Base-by-base conservation (phyloP, 2,113 vertebrate genomes). In the Vireo altiloquus region DNA sequence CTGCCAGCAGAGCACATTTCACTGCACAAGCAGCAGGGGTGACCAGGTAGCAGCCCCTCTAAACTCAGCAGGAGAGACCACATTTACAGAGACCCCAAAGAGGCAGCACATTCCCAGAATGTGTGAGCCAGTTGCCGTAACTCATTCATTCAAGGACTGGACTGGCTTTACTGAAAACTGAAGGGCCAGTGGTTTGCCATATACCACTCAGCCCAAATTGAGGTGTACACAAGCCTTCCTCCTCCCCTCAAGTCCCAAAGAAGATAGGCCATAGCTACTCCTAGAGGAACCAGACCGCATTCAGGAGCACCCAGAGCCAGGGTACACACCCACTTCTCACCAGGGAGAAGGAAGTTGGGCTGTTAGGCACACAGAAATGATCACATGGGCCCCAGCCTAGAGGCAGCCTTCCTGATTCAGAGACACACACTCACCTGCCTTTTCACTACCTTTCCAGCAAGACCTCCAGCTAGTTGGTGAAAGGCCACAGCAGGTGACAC, bases 101-200 rank as follows among this genome's bases (percentile, higher is more conserved):
- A 69, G 24, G 13, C 9, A 75, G 9, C 10, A 7, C 0, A 0
- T 27, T 79, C 12, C 12, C 11, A 20, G 31, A 42, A 35, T 4
- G 10, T 0, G 0, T 3, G 7, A 46, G 24, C 37, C 17, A 6
- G 23, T 66, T 63, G 61, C 53, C 10, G 0, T 9, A 53, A 22
- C 13, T 69, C 4, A 0, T 47, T 75, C 23, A 18, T 40, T 46
- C n/a, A 31, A 49, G 19, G 33, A 22, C 23, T 21, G 4, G 10
- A 9, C 13, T 27, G 14, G n/a, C 33, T 37, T 56, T 46, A 42
- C 9, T 6, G 25, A 35, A 71, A 92, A 46, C 5, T 3, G 5
- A 19, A 16, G 11, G 10, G 40, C 1, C 21, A 53, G 25, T 3
- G 2, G 6, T 53, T 50, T 60, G 20, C 46, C 40, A 40, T 35